phyloP scores from a whole-genome alignment of 2,888 invertebrate genomes.

The Chrysolina americana region DNA sequence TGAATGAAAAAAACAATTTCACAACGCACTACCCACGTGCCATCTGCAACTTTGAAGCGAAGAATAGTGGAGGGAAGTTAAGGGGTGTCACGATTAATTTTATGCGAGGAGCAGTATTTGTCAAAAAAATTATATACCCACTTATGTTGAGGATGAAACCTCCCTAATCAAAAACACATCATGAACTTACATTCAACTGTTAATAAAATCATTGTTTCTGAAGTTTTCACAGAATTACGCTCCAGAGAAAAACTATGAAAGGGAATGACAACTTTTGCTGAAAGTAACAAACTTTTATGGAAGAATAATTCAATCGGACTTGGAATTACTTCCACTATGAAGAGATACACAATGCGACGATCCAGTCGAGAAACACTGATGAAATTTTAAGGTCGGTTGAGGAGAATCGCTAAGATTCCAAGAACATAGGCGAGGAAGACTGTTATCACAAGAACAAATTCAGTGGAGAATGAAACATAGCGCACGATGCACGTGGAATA shows the following conservation, averaged over 20 bases:
- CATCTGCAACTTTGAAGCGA: too few relatives aligned
- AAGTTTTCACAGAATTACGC: background rate
- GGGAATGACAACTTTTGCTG: background rate
- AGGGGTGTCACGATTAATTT: too few relatives aligned
- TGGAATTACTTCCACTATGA: background rate
- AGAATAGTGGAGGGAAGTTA: too few relatives aligned
- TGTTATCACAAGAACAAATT: background rate
- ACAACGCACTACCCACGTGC: too few relatives aligned
- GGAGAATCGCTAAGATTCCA: background rate
- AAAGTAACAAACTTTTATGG: background rate
- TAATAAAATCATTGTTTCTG: background rate
- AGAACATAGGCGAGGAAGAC: background rate
- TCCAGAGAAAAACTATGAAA: background rate
- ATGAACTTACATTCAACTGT: too few relatives aligned
- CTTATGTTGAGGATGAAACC: too few relatives aligned
- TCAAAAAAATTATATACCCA: too few relatives aligned
- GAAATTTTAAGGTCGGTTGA: background rate
- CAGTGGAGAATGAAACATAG: background rate
- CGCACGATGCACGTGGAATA: constrained; percentile 5
- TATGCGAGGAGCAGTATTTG: too few relatives aligned
- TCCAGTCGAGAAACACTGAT: background rate
- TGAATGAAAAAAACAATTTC: too few relatives aligned
- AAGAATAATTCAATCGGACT: background rate
- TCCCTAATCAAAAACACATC: too few relatives aligned
- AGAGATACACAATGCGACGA: background rate